Evolutionary conservation across 1,140 invertebrate genomes (phyloP).

Genomic region (Lepidurus packardi): DNA sequence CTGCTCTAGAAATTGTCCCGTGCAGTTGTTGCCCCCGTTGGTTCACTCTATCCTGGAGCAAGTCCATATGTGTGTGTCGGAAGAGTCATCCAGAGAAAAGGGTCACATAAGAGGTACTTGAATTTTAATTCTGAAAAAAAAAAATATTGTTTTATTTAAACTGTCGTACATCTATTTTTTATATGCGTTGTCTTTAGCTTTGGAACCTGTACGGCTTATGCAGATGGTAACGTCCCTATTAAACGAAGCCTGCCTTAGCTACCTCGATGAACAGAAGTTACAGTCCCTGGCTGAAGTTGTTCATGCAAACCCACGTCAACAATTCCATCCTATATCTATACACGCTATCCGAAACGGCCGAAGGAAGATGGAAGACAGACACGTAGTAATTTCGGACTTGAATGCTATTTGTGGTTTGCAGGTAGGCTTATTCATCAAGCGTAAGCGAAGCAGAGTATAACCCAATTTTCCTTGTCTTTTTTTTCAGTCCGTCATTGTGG

Average conservation of each 20-base stretch:
- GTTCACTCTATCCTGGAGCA: slow-evolving; percentile 59
- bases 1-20: slow-evolving; percentile 57
- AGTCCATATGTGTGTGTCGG: slow-evolving; percentile 43
- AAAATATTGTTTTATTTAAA: neutral
- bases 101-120: neutral
- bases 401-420: slow-evolving; percentile 56
- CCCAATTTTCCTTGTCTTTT: neutral
- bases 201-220: slow-evolving; percentile 63
- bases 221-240: slow-evolving; percentile 62
- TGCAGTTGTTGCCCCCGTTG: slow-evolving; percentile 56
- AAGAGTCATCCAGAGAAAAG: slow-evolving; percentile 16
- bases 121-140: neutral
- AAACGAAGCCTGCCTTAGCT: slow-evolving; percentile 60
- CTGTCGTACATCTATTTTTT: too few relatives aligned
- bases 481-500: neutral
- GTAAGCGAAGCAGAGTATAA: neutral
- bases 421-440: slow-evolving; percentile 43
- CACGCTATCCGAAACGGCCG: slow-evolving; percentile 71
- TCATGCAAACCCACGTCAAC: slow-evolving; percentile 46
- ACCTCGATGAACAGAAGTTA: slow-evolving; percentile 53
- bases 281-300: slow-evolving; percentile 35
- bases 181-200: slow-evolving; percentile 51
- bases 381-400: slow-evolving; percentile 60
- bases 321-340: slow-evolving; percentile 48
- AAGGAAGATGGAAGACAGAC: slow-evolving; percentile 79